phyloP scores from a whole-genome alignment of 2,888 invertebrate species.

The Nezara viridula region DNA sequence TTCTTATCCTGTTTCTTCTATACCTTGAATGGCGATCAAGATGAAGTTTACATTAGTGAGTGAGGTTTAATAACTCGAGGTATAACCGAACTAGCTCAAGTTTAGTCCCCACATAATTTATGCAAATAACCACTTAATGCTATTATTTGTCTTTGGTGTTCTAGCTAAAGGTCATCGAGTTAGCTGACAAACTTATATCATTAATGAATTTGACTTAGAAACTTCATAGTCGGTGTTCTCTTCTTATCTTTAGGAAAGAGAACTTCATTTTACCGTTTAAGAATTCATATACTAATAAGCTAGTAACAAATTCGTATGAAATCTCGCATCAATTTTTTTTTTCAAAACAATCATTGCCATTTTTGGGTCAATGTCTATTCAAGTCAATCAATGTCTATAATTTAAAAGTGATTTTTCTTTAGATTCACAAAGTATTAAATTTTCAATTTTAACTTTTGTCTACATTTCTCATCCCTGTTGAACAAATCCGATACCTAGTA shows the following conservation, averaged over 20 bases:
- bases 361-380: too few relatives aligned
- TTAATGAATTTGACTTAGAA: not conserved
- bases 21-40: not conserved
- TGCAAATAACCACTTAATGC: not conserved
- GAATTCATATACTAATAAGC: not conserved
- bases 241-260: too few relatives aligned
- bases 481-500: too few relatives aligned
- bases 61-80: not conserved
- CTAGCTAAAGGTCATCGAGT: not conserved
- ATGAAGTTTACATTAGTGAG: not conserved
- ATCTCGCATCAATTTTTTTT: too few relatives aligned
- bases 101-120: not conserved
- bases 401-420: too few relatives aligned
- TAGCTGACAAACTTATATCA: constrained; percentile 14
- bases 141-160: not conserved
- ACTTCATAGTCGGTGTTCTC: not conserved
- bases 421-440: too few relatives aligned
- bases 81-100: not conserved
- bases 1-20: too few relatives aligned
- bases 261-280: not conserved
- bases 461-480: too few relatives aligned
- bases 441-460: too few relatives aligned
- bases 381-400: too few relatives aligned
- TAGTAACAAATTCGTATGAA: not conserved
- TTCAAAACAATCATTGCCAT: too few relatives aligned